Evolutionary conservation across 2,888 invertebrate genomes (phyloP), one percentile per base, ranked within the genome.

Genomic region (Leucophenga maculata): DNA sequence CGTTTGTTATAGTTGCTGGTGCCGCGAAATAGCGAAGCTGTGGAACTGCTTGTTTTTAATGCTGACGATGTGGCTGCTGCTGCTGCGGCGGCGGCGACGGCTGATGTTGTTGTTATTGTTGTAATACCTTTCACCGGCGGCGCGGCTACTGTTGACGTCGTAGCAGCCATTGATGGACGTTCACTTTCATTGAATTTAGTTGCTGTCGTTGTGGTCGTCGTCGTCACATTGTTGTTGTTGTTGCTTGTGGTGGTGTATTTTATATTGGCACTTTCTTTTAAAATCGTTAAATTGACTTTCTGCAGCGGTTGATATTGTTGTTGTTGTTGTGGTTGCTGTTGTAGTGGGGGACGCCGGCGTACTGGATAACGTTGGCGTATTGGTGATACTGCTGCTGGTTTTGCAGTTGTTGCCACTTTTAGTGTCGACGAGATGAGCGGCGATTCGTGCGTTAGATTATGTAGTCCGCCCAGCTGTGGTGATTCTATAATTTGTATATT

Each of bases 401-500:
- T 74, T 0, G 48, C 70, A 26, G 52, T 14, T 11, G 68, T 60
- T 50, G 70, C 62, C 1, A 82, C 75, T 62, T 76, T 79, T 6
- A 81, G 75, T 4, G 83, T 82, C 9, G 82, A 80, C 9, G 83
- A 80, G 20, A 83, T 83, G 52, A 84, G 83, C 0, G 78, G 64
- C 13, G 78, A 79, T 18, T 76, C 71, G 14, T 55, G 32, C 48
- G 66, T 72, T 6, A 81, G 70, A 69, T 86, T 87, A 46, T 71
- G 76, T 2, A 80, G 70, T 6, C 73, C 75, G 0, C 77, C 83
- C 59, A 86, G 71, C 65, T 85, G 82, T 13, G 85, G 86, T 1
- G 86, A 82, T 68, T 84, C 82, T 0, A 86, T 78, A 50, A 86
- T 83, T 77, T 85, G 75, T 20, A 86, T 86, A 52, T 86, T 85